Evolutionary conservation across 1,140 invertebrate species (phyloP).

Genomic region (Drosophila suzukii): DNA sequence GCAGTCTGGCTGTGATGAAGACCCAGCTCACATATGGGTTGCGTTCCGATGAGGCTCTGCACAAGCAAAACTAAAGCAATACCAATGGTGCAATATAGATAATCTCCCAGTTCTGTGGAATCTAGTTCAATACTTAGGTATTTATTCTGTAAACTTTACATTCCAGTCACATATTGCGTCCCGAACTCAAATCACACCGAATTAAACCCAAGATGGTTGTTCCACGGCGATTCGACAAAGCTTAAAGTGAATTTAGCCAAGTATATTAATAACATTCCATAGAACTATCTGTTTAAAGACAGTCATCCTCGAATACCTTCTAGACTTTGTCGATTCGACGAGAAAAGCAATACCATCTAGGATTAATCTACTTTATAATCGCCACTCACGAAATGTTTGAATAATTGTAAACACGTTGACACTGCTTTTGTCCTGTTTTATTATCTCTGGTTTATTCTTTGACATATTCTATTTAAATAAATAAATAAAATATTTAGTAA

Average conservation of each 20-base stretch:
- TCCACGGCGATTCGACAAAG: background rate
- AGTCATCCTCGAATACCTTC: background rate
- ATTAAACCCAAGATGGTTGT: slow-evolving; percentile 4
- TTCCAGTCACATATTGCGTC: slow-evolving; percentile 48
- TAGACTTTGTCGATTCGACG: background rate
- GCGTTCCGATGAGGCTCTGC: slow-evolving; percentile 53
- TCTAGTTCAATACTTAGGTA: slow-evolving; percentile 53
- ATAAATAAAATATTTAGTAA: slow-evolving; percentile 82
- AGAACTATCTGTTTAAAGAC: background rate
- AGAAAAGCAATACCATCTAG: background rate
- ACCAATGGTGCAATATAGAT: slow-evolving; percentile 21
- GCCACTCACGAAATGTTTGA: slow-evolving; percentile 8
- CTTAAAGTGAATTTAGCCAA: background rate
- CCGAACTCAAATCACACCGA: slow-evolving; percentile 43
- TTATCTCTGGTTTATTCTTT: slow-evolving; percentile 79
- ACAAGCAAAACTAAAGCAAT: slow-evolving; percentile 66
- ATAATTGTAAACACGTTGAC: slow-evolving; percentile 49
- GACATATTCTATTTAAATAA: slow-evolving; percentile 83
- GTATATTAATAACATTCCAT: slow-evolving; percentile 1
- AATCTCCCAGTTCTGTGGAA: slow-evolving; percentile 56
- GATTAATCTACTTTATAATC: slow-evolving; percentile 11
- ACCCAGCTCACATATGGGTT: slow-evolving; percentile 72
- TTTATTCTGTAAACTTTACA: slow-evolving; percentile 29
- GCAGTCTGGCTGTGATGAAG: slow-evolving; percentile 77
- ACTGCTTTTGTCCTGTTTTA: slow-evolving; percentile 74